Base-by-base conservation (phyloP, 2,113 vertebrate species). In the Ia io region DNA sequence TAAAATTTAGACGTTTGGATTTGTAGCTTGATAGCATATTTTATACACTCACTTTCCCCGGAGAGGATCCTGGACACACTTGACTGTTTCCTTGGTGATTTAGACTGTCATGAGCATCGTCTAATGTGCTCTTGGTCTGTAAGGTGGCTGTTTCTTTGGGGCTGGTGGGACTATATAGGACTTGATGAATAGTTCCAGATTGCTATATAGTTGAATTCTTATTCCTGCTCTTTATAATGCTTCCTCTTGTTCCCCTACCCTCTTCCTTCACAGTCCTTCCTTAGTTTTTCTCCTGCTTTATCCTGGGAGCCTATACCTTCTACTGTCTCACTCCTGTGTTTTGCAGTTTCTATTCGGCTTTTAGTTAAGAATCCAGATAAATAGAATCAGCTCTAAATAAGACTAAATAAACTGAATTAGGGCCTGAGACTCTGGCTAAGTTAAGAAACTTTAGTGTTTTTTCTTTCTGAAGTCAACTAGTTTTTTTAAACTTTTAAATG, bases 331-430 rank as follows among this genome's bases (percentile, higher is more conserved):
- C 49, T 71, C 44, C 35, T 59, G 5, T 22, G 3, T 71, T 83
- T 56, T 63, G 49, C 63, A 53, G 28, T 87, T 87, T 92, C n/a
- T 90, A 42, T 83, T 90, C 22, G 70, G 73, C 67, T 79, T 92
- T 35, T 56, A 17, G 20, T 69, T 90, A 90, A 74, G 37, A 88
- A 93, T 79, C 63, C 85, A 73, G 40, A 35, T 67, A 83, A 73
- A 9, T 56, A 87, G 53, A 73, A n/a, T 88, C 10, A 20, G 3
- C 20, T 79, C 32, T 56, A 94, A 76, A 47, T 84, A 37, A 74
- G 30, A 69, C 37, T 23, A 23, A 83, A 76, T 53, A 77, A 76
- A 49, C 86, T 49, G 53, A 90, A 16, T 59, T 82, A 77, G 63
- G 61, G 40, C n/a, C 6, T 40, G 10, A 77, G 63, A 51, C 23